Conservation (phyloP, 2,113 vertebrate species). For the Psephotus haematonotus region DNA sequence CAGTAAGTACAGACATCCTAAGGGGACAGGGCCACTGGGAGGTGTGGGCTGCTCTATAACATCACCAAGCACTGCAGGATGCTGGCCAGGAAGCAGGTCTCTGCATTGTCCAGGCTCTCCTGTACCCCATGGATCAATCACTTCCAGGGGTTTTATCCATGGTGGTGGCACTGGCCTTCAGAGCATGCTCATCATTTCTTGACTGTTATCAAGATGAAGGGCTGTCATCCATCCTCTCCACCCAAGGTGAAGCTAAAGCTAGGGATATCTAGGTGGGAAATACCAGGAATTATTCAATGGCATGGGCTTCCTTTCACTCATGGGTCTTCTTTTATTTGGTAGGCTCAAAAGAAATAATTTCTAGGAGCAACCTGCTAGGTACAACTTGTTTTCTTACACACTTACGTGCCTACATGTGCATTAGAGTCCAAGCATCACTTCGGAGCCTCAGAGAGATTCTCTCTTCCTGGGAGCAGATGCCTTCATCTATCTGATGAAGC, state of each 20-base stretch:
- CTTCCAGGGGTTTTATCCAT: not conserved
- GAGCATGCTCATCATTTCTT: not conserved
- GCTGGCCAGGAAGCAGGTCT: not conserved
- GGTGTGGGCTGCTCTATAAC: not conserved
- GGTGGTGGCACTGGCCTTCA: not conserved
- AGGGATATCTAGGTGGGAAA: not conserved
- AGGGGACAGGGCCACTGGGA: not conserved
- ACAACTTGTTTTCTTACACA: not conserved
- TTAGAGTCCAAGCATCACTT: not conserved
- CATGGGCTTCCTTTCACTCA: not conserved
- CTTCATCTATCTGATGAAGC: not conserved
- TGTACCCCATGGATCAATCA: not conserved
- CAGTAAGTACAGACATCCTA: not conserved
- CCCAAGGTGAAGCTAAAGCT: not conserved
- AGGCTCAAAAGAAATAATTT: not conserved
- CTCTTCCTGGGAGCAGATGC: not conserved
- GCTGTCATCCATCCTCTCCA: not conserved
- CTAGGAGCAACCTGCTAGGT: rapidly evolving
- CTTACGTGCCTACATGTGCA: not conserved
- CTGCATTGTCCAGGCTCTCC: not conserved
- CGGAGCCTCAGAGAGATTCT: not conserved
- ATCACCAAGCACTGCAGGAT: not conserved
- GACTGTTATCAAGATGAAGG: not conserved
- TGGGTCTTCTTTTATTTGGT: not conserved
- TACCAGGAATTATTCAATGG: not conserved